Evolutionary conservation across 1,140 invertebrate species (phyloP).

Genomic region (Adelges cooleyi): DNA sequence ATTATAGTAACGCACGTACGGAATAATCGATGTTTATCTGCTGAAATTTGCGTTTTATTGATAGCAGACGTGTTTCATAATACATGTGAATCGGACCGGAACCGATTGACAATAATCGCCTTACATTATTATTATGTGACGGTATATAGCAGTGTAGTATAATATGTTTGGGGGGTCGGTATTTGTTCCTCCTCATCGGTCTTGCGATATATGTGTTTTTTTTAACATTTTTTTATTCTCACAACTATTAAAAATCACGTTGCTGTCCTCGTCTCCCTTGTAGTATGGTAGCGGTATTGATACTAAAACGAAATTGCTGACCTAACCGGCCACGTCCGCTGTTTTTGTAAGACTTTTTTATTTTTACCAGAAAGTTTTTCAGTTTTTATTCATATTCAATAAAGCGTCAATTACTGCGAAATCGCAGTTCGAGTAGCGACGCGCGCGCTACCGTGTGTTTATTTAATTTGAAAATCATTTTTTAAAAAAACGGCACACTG

Average conservation of each 20-base stretch:
- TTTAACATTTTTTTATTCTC: background rate
- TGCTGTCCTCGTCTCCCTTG: background rate
- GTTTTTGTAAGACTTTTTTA: background rate
- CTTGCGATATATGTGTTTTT: too few relatives aligned
- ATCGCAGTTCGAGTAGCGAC: background rate
- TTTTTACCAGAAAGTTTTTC: background rate
- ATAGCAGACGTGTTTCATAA: background rate
- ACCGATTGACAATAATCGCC: constrained; percentile 18
- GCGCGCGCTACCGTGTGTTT: background rate
- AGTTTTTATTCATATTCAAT: background rate
- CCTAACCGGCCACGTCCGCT: background rate
- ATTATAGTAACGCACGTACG: constrained; percentile 14
- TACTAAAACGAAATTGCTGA: too few relatives aligned
- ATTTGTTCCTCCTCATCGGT: background rate
- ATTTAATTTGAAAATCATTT: constrained; percentile 28
- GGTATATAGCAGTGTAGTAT: background rate
- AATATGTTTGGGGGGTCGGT: background rate
- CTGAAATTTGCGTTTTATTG: constrained; percentile 13
- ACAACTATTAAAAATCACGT: background rate
- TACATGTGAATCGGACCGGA: constrained; percentile 13
- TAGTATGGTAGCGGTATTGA: background rate
- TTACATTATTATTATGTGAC: constrained; percentile 14
- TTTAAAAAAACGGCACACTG: constrained; percentile 5
- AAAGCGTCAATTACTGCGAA: background rate
- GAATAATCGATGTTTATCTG: constrained; percentile 27